Base-by-base conservation (phyloP, 2,888 invertebrate species). In the Synanthedon tipuliformis region DNA sequence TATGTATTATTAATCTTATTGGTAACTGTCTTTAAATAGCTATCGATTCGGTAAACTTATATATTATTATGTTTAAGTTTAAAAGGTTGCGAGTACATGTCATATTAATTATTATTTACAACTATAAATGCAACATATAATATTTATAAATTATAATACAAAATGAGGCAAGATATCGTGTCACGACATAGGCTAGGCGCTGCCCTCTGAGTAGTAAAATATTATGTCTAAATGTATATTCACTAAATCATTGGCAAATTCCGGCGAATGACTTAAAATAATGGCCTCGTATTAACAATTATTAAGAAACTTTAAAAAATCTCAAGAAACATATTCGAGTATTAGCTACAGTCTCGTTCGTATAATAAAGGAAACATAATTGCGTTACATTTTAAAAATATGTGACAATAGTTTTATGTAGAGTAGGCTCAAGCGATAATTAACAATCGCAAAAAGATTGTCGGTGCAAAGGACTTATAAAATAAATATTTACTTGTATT, bases 111-210 rank as follows among this genome's bases (percentile, higher is more conserved):
- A 45, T 13, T 61, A 65, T 62, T 61, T 62, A 64, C 60, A 66
- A 48, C 58, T 63, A 59, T 64, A 64, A 66, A 64, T 63, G 62
- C 64, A 55, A 52, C 10, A 23, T 23, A 23, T 23, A 59, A 50
- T 50, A 53, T 53, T 51, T 52, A 52, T 50, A 54, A 55, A 50
- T 53, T 15, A 15, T 45, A 45, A 45, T 45, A 45, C 45, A 54
- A 54, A 51, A 52, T 52, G 55, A 64, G 78, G 78, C 78, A 78
- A 78, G 77, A 68, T 61, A 60, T 59, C 45, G 55, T 55, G 16
- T 57, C 61, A 61, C 68, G 68, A 72, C 68, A 34, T 34, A 34
- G 34, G 7, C 8, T 34, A 10, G 8, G 34, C 34, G 10, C 34
- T 34, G 34, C 34, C 34, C 34, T 34, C 34, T 2, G 34, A 10